phyloP scores from a whole-genome alignment of 2,113 vertebrate species.

The Coryphaenoides rupestris region DNA sequence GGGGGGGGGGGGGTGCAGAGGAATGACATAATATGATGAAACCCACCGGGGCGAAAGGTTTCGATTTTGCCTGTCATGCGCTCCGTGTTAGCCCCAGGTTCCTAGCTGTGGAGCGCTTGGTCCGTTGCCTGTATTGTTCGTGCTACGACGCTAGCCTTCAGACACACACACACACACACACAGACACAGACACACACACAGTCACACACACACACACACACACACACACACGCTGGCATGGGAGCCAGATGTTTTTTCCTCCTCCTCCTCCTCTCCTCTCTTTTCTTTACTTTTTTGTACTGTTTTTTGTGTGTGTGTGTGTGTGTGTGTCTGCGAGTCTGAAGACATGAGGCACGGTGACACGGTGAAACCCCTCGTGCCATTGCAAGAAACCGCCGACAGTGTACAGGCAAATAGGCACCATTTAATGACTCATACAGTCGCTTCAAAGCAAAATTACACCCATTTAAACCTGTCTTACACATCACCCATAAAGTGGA shows the following conservation, averaged over 20 bases:
- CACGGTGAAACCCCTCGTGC: conserved; percentile 34
- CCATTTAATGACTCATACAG: conserved; percentile 70
- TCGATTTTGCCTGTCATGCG: conserved; percentile 60
- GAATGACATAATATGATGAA: conserved; percentile 56
- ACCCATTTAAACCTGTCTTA: conserved; percentile 75
- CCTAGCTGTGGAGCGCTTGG: conserved; percentile 52
- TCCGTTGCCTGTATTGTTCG: conserved; percentile 61
- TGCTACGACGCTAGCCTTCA: conserved; percentile 55
- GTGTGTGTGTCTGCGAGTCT: too few relatives aligned
- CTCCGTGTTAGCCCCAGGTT: conserved; percentile 52
- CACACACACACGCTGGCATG: too few relatives aligned
- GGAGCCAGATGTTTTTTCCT: conserved; percentile 68
- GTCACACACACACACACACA: too few relatives aligned
- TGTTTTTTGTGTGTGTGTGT: conserved; percentile 18
- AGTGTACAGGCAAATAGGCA: conserved; percentile 60
- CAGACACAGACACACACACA: too few relatives aligned
- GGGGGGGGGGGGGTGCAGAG: conserved; percentile 27
- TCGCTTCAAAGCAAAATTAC: conserved; percentile 76
- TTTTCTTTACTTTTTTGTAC: conserved; percentile 4
- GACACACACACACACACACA: too few relatives aligned
- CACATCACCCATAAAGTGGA: conserved; percentile 57
- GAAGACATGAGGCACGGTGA: conserved; percentile 49
- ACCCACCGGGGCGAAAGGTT: conserved; percentile 45
- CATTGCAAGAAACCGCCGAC: conserved; percentile 51
- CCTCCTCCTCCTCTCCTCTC: too few relatives aligned